These are phyloP conservation scores for Gallinago nigripennis DNA, from an alignment of 2,797 vertebrate genomes.

Conservation along the genomic window DNA sequence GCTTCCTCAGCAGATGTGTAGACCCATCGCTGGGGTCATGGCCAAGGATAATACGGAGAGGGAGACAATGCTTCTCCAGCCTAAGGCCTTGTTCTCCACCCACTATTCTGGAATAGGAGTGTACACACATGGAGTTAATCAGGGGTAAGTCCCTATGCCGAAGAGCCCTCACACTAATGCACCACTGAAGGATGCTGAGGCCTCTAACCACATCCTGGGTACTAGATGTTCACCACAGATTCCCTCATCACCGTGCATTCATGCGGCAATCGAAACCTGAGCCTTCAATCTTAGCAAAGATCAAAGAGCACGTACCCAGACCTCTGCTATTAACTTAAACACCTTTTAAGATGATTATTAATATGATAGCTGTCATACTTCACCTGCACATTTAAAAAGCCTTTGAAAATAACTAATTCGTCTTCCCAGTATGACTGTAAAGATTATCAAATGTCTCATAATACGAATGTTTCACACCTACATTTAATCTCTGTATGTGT, in stretches of 20 bases:
- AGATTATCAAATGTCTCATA: background rate
- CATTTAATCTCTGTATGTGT: background rate
- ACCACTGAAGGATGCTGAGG: background rate
- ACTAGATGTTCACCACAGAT: background rate
- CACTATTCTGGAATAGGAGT: conserved; percentile 12
- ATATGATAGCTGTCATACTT: background rate
- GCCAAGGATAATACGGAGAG: background rate
- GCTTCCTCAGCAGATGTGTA: background rate
- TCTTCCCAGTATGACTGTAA: background rate
- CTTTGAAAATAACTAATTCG: background rate
- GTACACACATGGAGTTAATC: conserved; percentile 49
- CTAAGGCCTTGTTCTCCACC: conserved; percentile 1
- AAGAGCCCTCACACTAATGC: background rate
- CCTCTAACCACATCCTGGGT: conserved; percentile 32
- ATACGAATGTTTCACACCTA: background rate
- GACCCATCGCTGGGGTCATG: background rate
- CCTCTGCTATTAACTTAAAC: background rate
- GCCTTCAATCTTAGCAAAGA: background rate
- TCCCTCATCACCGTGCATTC: background rate
- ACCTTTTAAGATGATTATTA: background rate
- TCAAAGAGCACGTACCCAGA: background rate
- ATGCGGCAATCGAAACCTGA: background rate
- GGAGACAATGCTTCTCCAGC: background rate
- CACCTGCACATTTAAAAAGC: background rate
- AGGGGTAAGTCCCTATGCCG: background rate